Evolutionary conservation across 2,888 invertebrate species (phyloP), one percentile per base, ranked within the genome.

Genomic region (Hypomecis atomaria): DNA sequence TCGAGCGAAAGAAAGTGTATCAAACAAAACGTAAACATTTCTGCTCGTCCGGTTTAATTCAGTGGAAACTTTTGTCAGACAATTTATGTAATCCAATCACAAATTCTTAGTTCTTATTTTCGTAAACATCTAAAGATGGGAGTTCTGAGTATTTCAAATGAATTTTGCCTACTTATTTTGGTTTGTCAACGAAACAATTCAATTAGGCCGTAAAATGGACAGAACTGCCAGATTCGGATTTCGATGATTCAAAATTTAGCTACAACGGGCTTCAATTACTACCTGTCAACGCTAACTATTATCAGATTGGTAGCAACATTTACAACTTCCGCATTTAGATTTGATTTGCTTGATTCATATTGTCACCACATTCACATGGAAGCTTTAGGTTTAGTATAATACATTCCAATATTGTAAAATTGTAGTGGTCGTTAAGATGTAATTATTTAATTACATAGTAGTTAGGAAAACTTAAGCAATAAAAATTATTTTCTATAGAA

Each of bases 1-100:
- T 67, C 61, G 42, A 66, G 57, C 61, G 57, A 70, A 72, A 70
- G 64, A 72, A 73, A 74, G 70, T 66, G 63, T 62, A 63, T 66
- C 59, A 71, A 73, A 75, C 70, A 74, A 73, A 73, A 75, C 71
- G 72, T 73, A 69, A 72, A 74, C 72, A 75, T 70, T 78, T 67
- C 66, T 69, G 66, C 68, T 70, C 70, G 63, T 71, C 67, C 67
- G 65, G 69, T 72, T 72, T 68, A 72, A 76, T 73, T 75, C 71
- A 62, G 69, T 62, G 65, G 59, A 72, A 72, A 73, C 66, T 75
- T 76, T 66, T 67, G 55, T 54, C 53, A 62, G 69, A 70, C 71
- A 73, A 72, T 73, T 72, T 72, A 71, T 69, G 71, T 70, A 72
- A 76, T 71, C 71, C 72, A 73, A 71, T 74, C 69, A 69, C 61